Percentiles rank a stretch among this genome's conserved stretches.
These are phyloP conservation scores for Typhlichthys eigenmanni DNA, from an alignment of 2,797 vertebrate species.

Conservation along the genomic window DNA sequence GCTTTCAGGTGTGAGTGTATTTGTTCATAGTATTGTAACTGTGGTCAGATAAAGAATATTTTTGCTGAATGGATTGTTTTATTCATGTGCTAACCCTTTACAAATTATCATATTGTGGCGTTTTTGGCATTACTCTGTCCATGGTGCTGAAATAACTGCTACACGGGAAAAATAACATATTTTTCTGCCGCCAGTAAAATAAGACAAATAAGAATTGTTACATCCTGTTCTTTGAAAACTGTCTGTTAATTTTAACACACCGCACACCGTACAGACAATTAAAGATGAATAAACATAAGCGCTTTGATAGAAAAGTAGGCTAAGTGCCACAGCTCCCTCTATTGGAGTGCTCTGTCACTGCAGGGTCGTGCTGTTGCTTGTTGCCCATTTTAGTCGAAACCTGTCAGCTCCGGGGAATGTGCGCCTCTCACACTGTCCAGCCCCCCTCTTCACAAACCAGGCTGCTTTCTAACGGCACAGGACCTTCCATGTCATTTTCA, in stretches of 20 bases:
- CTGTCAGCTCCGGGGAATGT: constrained; percentile 75
- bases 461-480: not conserved
- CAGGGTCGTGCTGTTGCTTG: constrained; percentile 29
- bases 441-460: constrained; percentile 19
- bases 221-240: too few relatives aligned
- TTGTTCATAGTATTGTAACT: constrained; percentile 5
- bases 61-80: constrained; percentile 10
- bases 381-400: constrained; percentile 76
- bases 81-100: not conserved
- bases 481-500: too few relatives aligned
- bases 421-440: constrained; percentile 56
- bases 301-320: too few relatives aligned
- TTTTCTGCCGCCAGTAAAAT: not conserved
- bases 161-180: not conserved
- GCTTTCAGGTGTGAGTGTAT: not conserved
- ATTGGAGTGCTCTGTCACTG: not conserved
- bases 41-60: constrained; percentile 6
- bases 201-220: too few relatives aligned
- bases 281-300: too few relatives aligned
- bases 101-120: too few relatives aligned
- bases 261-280: too few relatives aligned
- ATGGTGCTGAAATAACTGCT: constrained; percentile 38
- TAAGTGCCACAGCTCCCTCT: not conserved
- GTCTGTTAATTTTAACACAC: too few relatives aligned
- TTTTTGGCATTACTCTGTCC: constrained; percentile 21